Base-by-base conservation (phyloP, 2,797 vertebrate genomes). In the Jordanella pulchra region DNA sequence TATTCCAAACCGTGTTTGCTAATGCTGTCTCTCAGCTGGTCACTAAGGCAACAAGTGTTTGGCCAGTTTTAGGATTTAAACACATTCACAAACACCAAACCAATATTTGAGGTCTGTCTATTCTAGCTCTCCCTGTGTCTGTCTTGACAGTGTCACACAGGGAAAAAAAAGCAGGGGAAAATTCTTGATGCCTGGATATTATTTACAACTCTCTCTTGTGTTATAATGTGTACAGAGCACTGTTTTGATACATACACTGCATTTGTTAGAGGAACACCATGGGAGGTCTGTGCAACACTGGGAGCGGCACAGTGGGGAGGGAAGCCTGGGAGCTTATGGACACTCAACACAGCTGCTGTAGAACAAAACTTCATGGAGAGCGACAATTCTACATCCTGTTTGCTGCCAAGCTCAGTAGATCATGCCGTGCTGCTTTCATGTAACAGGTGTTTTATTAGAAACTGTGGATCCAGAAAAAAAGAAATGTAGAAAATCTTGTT, bases 241-340 rank as follows among this genome's bases (percentile, higher is more conserved):
- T 81, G 84, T 91, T 90, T 84, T 86, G 85, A 91, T 88, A 72
- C 78, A 76, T 80, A 83, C 85, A 90, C 88, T 87, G 77, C 85
- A 88, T 69, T 73, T 77, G 84, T 79, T 82, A 88, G 78, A 86
- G 73, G 58, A 77, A 25, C 76, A 17, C 89, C n/a, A 5, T 63
- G 11, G 91, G 91, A 80, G 79, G 88, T 85, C 88, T 72, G 70
- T 64, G 77, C 79, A 67, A 67, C 84, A 66, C 83, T 60, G 87
- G 80, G 87, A 88, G 80, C 69, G 77, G 69, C 82, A 3, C 86
- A 15, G 87, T 74, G 28, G 86, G 90, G 74, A 85, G 75, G 75
- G 82, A 67, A 66, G 86, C 84, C 89, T 81, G 87, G 80, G 72
- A 87, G 89, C 87, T 90, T 88, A 89, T 78, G 77, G 86, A 87